Base-by-base conservation (phyloP, 2,888 invertebrate genomes). In the Epicampocera succincta region DNA sequence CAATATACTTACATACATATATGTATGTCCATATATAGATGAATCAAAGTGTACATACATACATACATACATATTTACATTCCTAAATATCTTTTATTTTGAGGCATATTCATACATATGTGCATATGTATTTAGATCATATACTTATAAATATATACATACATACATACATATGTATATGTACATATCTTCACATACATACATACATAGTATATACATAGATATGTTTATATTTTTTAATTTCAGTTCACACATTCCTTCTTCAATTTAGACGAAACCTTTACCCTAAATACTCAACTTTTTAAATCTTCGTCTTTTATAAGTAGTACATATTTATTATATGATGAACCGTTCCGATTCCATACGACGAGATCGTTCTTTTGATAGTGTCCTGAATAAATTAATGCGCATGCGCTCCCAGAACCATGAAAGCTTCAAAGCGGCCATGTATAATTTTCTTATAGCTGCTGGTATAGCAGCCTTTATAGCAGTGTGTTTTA, bases 401-500 rank as follows among this genome's bases (percentile, higher is more conserved):
- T 74, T 90, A 69, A 86, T 90, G 68, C 86, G 89, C 17, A 87
- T 90, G 83, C 87, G 88, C 3, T 86, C 88, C 3, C 90, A 90
- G 65, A 91, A 91, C 80, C 89, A 90, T 87, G 90, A 91, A 60
- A 87, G 89, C 17, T 88, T 91, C 61, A 90, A 89, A n/a, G 86
- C 89, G 13, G 91, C 91, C 0, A 88, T 91, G 88, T 91, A 91
- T 69, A 91, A 91, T 80, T 90, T 91, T 65, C 83, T 91, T 2
- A 89, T 91, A 38, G 89, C 89, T 21, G 89, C 89, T 1, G 91
- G 90, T 4, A 83, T 91, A 9, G 89, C 85, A 38, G 90, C 91
- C 3, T 90, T 90, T 79, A 88, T 88, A 0, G 96, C 96, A 1
- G 92, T 97, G 8, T 97, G 96, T 90, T 93, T 96, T 83, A 96